Base-by-base conservation (phyloP, 1,140 invertebrate genomes). In the Aphelenchoides avenae region DNA sequence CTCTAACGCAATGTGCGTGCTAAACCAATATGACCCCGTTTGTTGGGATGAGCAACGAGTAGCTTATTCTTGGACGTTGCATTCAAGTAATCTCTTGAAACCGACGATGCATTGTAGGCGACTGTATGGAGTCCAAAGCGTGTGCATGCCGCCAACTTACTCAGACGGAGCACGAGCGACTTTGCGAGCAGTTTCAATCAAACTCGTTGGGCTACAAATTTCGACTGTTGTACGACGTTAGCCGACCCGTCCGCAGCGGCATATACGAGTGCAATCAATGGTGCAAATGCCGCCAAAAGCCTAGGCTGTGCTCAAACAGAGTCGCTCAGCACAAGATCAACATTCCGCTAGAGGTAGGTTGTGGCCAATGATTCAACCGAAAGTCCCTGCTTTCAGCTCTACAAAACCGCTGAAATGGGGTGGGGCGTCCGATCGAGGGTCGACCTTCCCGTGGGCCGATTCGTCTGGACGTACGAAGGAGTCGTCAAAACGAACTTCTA, bases 361-460 rank as follows among this genome's bases (percentile, higher is more conserved):
- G 48, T 62, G n/a, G 18, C 26, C 2, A 44, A 41, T 18, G n/a
- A n/a, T n/a, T n/a, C n/a, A n/a, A n/a, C n/a, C n/a, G n/a, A n/a
- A n/a, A n/a, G n/a, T n/a, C n/a, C n/a, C n/a, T n/a, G n/a, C n/a
- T 41, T 63, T 44, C 20, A 63, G 61, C 26, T 63, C 5, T 63
- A 47, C 27, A 58, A 48, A 42, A 63, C 61, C 5, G 52, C 50
- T n/a, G 62, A 63, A 24, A 64, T 33, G 6, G 94, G 93, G 2
- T 98, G 93, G 92, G 94, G 93, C 3, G 86, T 97, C 48, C 84
- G 92, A 1, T 89, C 89, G 52, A 78, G 96, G 0, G 89, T 93
- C 75, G 93, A 97, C 76, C 87, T 98, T 60, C 91, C 92, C 18
- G 13, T 41, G 15, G 66, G 71, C 6, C 41, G 61, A 3, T 76